Percentiles rank a stretch among this genome's conserved stretches.
phyloP scores from a whole-genome alignment of 2,113 vertebrate species.

The Bothrops jararaca region DNA sequence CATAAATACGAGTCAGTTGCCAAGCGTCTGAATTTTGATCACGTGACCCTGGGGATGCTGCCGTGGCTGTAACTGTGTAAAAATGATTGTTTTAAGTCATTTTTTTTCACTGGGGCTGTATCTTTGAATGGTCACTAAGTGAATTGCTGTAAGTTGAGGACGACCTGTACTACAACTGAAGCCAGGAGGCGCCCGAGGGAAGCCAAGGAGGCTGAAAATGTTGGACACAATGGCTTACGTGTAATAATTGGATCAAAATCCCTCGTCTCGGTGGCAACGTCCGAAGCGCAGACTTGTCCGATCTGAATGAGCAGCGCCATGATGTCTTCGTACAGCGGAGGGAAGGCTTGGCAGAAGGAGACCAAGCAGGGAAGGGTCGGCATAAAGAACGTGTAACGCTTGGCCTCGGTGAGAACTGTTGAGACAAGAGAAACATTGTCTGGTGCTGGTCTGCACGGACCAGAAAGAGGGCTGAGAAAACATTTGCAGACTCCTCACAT shows the following conservation, averaged over 20 bases:
- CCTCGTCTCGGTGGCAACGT: slow-evolving; percentile 89
- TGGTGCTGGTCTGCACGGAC: no score
- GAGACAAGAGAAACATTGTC: slow-evolving; percentile 22
- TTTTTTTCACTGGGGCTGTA: no score
- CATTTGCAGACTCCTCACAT: no score
- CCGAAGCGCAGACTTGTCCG: slow-evolving; percentile 95
- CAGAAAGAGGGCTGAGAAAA: no score
- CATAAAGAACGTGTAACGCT: slow-evolving; percentile 94
- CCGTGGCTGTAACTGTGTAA: no score
- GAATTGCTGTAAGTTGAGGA: no score
- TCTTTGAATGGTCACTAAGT: no score
- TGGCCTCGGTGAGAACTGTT: slow-evolving; percentile 89
- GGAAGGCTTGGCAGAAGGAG: slow-evolving; percentile 94
- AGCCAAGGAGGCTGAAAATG: background rate
- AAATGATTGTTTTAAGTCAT: no score
- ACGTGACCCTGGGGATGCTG: no score
- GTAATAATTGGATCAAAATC: slow-evolving; percentile 93
- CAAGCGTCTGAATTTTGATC: no score
- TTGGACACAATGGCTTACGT: slow-evolving; percentile 71
- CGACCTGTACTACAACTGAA: background rate
- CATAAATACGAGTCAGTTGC: no score
- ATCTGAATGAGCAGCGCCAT: slow-evolving; percentile 92
- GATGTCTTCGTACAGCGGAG: slow-evolving; percentile 92
- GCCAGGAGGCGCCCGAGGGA: background rate
- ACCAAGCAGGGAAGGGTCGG: slow-evolving; percentile 94